Conservation (phyloP, 2,113 vertebrate genomes). For the Penelope pileata region DNA sequence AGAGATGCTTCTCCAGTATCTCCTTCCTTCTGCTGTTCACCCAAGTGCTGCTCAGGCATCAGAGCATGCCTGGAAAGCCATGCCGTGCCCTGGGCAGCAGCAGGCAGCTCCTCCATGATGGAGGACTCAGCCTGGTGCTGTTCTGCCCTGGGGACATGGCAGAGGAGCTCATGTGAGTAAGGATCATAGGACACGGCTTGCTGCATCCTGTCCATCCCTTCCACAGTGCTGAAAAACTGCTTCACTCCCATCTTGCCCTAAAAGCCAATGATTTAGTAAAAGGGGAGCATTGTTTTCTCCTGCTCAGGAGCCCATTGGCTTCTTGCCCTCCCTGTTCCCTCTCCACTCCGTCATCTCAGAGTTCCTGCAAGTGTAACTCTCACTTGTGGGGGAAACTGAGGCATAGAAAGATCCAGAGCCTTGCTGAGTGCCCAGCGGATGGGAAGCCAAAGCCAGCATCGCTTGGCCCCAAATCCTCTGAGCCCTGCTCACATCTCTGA, state of each 20-base stretch:
- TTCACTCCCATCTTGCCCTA: not conserved
- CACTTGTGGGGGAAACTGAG: not conserved
- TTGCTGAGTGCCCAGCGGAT: not conserved
- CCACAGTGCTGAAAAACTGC: accelerated
- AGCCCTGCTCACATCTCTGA: not conserved
- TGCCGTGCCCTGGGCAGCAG: not conserved
- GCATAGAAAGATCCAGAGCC: accelerated
- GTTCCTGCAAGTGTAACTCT: not conserved
- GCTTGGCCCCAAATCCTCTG: not conserved
- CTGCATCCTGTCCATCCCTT: not conserved
- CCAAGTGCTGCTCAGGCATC: not conserved
- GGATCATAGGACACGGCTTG: not conserved
- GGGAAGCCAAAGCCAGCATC: not conserved
- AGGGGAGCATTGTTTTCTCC: not conserved
- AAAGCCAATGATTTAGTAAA: not conserved
- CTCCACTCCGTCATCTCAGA: not conserved
- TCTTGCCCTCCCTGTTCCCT: not conserved
- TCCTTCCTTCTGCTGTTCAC: not conserved
- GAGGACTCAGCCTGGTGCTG: not conserved
- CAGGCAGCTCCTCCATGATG: accelerated
- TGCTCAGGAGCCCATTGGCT: accelerated
- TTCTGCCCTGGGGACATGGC: not conserved
- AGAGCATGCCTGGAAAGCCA: accelerated
- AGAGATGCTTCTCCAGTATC: not conserved
- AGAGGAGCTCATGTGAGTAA: slow-evolving; percentile 1